A percentile compares a stretch with the other conserved stretches of the same genome.
Evolutionary conservation across 2,113 vertebrate species (phyloP).

Genomic region (Oncorhynchus kisutch): DNA sequence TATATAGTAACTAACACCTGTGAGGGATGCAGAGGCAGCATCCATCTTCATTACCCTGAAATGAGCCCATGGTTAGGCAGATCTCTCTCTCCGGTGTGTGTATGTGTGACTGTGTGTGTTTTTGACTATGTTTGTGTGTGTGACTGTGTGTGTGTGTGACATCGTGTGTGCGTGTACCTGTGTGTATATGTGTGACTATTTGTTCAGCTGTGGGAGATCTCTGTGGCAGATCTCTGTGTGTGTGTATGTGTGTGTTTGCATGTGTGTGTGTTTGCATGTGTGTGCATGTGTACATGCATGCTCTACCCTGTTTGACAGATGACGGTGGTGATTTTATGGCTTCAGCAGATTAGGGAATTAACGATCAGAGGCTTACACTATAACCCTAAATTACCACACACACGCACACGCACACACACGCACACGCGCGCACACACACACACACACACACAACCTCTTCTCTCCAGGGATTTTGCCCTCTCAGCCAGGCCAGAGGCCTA

Average conservation of each 20-base stretch:
- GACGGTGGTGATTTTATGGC: constrained; percentile 73
- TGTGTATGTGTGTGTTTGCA: not conserved
- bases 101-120: constrained; percentile 19
- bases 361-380: constrained; percentile 56
- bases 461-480: not conserved
- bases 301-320: constrained; percentile 68
- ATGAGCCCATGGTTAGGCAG: constrained; percentile 55
- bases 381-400: too few species aligned
- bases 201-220: constrained; percentile 44
- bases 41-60: constrained; percentile 70
- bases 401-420: too few species aligned
- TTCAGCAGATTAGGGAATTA: constrained; percentile 79
- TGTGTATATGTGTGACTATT: constrained; percentile 63
- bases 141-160: constrained; percentile 6
- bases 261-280: not conserved
- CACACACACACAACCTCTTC: too few species aligned
- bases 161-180: constrained; percentile 1
- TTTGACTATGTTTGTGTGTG: not conserved
- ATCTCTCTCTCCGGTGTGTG: constrained; percentile 36
- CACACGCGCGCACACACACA: too few species aligned
- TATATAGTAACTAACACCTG: constrained; percentile 65
- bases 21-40: constrained; percentile 55
- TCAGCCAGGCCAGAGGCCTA: not conserved
- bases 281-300: not conserved
- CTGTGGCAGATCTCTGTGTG: constrained; percentile 11